A percentile compares a stretch with the other conserved stretches of the same genome.
phyloP scores from a whole-genome alignment of 2,888 invertebrate species.

The Marronus borbonicus region DNA sequence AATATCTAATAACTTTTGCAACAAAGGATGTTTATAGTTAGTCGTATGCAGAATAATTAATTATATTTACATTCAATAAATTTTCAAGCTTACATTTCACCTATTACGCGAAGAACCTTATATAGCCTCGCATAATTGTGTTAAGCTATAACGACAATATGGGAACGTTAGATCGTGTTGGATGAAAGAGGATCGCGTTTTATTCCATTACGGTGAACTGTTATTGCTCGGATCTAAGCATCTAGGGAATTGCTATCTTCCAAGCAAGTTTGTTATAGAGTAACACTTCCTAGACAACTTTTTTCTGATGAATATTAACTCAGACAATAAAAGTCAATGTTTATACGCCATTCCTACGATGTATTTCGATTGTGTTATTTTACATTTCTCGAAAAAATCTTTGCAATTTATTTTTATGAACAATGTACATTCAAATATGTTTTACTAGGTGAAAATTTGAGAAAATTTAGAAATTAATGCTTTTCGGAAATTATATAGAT shows the following conservation, averaged over 20 bases:
- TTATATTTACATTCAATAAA: neutral
- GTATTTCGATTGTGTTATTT: too few relatives aligned
- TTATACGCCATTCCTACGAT: neutral
- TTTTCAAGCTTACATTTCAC: too few relatives aligned
- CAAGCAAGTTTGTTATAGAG: neutral
- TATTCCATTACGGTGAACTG: slow-evolving; percentile 23
- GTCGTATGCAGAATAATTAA: neutral
- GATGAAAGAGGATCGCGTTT: neutral
- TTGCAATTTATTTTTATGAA: too few relatives aligned
- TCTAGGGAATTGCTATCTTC: slow-evolving; percentile 25
- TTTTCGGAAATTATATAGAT: too few relatives aligned
- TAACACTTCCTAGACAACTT: neutral
- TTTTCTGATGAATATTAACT: neutral
- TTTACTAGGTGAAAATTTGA: too few relatives aligned
- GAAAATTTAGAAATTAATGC: too few relatives aligned
- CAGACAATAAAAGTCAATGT: neutral
- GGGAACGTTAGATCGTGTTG: neutral
- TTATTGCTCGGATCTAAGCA: neutral
- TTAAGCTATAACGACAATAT: slow-evolving; percentile 11
- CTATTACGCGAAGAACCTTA: too few relatives aligned
- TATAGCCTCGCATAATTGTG: neutral
- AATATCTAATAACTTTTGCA: too few relatives aligned
- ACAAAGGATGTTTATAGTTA: too few relatives aligned
- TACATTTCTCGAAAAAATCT: too few relatives aligned
- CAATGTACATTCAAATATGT: too few relatives aligned